Conservation (phyloP, 2,888 invertebrate species). For the Blastobasis lacticolella region DNA sequence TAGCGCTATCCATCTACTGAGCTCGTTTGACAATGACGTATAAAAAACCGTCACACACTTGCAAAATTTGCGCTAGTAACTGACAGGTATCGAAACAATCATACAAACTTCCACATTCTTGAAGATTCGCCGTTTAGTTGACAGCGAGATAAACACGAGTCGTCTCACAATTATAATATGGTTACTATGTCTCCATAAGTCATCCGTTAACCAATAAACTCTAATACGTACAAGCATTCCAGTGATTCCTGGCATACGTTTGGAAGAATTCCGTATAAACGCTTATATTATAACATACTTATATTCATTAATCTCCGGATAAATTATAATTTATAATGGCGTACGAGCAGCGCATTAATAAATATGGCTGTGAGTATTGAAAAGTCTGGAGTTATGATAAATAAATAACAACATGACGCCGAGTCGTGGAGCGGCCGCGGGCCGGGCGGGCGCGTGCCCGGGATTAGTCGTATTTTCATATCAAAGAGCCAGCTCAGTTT, state of each 20-base stretch:
- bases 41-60: too few relatives aligned
- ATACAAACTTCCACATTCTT: too few relatives aligned
- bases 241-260: constrained; percentile 40
- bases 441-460: constrained; percentile 53
- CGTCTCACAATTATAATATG: too few relatives aligned
- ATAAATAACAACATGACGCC: constrained; percentile 56
- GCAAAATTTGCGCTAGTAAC: too few relatives aligned
- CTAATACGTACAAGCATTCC: constrained; percentile 42
- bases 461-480: constrained; percentile 71
- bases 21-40: too few relatives aligned
- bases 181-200: constrained; percentile 20
- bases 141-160: too few relatives aligned
- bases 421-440: constrained; percentile 47
- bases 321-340: constrained; percentile 57
- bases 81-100: too few relatives aligned
- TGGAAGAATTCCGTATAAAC: constrained; percentile 35
- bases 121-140: too few relatives aligned
- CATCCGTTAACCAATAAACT: constrained; percentile 33
- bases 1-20: too few relatives aligned
- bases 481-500: constrained; percentile 63
- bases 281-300: constrained; percentile 45
- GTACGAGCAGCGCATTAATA: constrained; percentile 43
- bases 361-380: constrained; percentile 56
- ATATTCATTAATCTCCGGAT: constrained; percentile 54
- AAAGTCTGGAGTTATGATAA: constrained; percentile 55